Percentiles rank a stretch among this genome's conserved stretches.
Evolutionary conservation across 2,888 invertebrate species (phyloP).

Genomic region (Abrostola triplasia): DNA sequence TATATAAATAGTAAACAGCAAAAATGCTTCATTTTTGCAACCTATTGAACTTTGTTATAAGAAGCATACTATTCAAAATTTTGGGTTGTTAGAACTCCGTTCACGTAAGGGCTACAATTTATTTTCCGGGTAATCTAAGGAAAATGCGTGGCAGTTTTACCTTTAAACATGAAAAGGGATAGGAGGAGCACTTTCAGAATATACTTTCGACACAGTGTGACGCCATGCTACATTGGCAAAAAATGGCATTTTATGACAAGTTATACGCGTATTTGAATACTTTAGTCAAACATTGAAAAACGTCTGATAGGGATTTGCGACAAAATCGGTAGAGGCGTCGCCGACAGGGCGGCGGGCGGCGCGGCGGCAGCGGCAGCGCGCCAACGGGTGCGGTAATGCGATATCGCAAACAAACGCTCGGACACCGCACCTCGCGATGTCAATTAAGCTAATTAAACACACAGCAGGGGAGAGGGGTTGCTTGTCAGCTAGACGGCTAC

Average conservation of each 20-base stretch:
- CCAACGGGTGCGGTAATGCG: constrained; percentile 75
- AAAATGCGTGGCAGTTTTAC: constrained; percentile 78
- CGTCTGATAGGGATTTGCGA: constrained; percentile 4
- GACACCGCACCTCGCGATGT: constrained; percentile 87
- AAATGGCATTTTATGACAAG: constrained; percentile 51
- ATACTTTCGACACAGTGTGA: constrained; percentile 76
- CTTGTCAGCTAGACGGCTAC: constrained; percentile 60
- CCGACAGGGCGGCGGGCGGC: constrained; percentile 55
- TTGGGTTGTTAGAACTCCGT: constrained; percentile 69
- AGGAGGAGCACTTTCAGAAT: constrained; percentile 74
- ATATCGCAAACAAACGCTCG: constrained; percentile 87
- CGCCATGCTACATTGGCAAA: constrained; percentile 76
- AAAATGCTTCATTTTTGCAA: constrained; percentile 18
- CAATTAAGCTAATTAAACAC: constrained; percentile 89
- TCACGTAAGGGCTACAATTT: constrained; percentile 81
- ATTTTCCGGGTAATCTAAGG: constrained; percentile 78
- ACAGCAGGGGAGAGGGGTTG: constrained; percentile 77
- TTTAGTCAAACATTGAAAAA: constrained; percentile 27
- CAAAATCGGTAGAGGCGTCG: constrained; percentile 48
- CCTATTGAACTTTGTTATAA: constrained; percentile 50
- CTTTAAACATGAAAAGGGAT: constrained; percentile 69
- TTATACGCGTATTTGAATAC: no score
- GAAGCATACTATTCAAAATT: constrained; percentile 62
- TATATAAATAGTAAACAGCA: background rate
- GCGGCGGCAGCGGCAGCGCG: constrained; percentile 1